Conservation (phyloP, 1,140 invertebrate species). For the Drosophila malerkotliana region DNA sequence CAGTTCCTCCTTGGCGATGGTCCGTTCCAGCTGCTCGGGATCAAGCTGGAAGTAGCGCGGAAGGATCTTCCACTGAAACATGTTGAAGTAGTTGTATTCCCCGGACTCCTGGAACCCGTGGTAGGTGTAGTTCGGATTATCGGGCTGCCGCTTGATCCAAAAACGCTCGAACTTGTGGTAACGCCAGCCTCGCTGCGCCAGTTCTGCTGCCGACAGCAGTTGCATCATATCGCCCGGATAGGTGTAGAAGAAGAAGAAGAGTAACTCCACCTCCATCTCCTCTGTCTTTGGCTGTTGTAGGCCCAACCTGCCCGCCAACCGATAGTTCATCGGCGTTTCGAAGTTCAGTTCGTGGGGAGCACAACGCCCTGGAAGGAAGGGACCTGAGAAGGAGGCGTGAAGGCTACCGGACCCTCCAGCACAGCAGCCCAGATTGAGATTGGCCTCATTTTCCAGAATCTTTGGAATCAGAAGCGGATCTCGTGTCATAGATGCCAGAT, state of each 20-base stretch:
- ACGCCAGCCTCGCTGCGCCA: slow-evolving; percentile 65
- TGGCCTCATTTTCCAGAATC: slow-evolving; percentile 27
- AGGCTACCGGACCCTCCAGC: slow-evolving; percentile 11
- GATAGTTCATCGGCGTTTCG: slow-evolving; percentile 31
- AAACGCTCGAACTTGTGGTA: slow-evolving; percentile 49
- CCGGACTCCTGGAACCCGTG: slow-evolving; percentile 46
- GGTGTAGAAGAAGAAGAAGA: slow-evolving; percentile 66
- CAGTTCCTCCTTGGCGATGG: slow-evolving; percentile 55
- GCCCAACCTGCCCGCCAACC: not conserved
- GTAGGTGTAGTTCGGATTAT: slow-evolving; percentile 56
- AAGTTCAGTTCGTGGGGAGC: slow-evolving; percentile 16
- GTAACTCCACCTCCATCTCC: slow-evolving; percentile 59
- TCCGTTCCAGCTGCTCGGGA: slow-evolving; percentile 51
- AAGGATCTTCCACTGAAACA: slow-evolving; percentile 55
- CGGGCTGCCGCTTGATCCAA: slow-evolving; percentile 55
- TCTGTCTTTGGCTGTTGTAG: slow-evolving; percentile 51
- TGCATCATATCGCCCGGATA: slow-evolving; percentile 69
- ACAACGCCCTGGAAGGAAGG: slow-evolving; percentile 12
- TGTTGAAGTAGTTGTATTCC: slow-evolving; percentile 71
- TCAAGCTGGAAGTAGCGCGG: slow-evolving; percentile 49
- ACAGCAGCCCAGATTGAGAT: slow-evolving; percentile 13
- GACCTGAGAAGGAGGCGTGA: slow-evolving; percentile 35
- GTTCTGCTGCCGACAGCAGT: slow-evolving; percentile 60
- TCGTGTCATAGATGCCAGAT: slow-evolving; percentile 14
- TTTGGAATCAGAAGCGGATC: slow-evolving; percentile 21